A percentile compares a stretch with the other conserved stretches of the same genome.
phyloP scores from a whole-genome alignment of 2,113 vertebrate species.

The Haemorhous mexicanus region DNA sequence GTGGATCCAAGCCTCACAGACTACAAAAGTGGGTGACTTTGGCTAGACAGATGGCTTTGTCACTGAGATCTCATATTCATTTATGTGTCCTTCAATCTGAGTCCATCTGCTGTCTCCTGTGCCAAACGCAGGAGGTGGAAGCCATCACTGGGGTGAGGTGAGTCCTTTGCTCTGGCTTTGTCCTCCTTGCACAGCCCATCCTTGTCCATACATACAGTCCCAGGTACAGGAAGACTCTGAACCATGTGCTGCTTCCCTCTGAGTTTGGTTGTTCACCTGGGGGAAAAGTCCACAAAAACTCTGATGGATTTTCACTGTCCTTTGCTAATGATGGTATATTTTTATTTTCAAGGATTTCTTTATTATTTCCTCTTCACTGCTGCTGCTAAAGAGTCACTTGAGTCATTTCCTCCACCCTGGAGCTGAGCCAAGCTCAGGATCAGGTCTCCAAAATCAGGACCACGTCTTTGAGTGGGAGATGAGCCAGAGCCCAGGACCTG shows the following conservation, averaged over 20 bases:
- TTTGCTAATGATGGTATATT: neutral
- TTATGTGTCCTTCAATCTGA: constrained; percentile 31
- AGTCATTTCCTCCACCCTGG: constrained; percentile 49
- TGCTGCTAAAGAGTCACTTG: constrained; percentile 22
- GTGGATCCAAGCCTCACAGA: constrained; percentile 41
- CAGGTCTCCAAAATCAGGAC: constrained; percentile 37
- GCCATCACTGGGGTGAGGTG: neutral
- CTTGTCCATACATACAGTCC: fast-evolving
- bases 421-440: constrained; percentile 14
- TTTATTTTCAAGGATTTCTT: constrained; percentile 45
- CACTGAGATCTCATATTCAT: neutral
- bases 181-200: neutral
- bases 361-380: neutral
- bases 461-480: neutral
- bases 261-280: neutral
- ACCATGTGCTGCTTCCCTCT: neutral
- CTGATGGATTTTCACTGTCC: neutral
- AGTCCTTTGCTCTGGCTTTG: neutral
- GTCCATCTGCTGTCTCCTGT: constrained; percentile 31
- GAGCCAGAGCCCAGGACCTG: neutral
- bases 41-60: constrained; percentile 61
- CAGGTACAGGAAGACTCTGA: neutral
- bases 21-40: constrained; percentile 57
- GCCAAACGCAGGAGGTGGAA: neutral
- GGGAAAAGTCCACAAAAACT: neutral